These are phyloP conservation scores for Lepas anatifera DNA, from an alignment of 2,888 invertebrate genomes.

Conservation along the genomic window DNA sequence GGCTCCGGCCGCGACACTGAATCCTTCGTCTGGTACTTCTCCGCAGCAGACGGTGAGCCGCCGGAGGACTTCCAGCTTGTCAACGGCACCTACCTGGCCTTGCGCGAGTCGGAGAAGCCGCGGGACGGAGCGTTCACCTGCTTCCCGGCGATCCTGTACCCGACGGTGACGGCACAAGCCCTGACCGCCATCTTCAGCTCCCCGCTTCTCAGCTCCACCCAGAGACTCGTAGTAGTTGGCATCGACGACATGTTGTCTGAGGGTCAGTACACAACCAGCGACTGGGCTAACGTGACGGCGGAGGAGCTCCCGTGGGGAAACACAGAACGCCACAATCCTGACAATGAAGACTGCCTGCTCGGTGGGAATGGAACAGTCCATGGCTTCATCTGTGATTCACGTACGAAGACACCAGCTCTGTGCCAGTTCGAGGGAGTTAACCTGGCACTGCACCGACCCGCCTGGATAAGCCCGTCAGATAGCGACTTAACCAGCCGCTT, in stretches of 20 bases:
- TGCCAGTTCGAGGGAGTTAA: neutral
- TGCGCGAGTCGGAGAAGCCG: constrained; percentile 14
- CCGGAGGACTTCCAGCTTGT: neutral
- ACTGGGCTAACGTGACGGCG: neutral
- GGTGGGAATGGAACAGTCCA: neutral
- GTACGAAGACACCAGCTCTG: neutral
- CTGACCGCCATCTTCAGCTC: constrained; percentile 13
- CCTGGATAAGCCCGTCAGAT: neutral
- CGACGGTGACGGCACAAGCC: constrained; percentile 13
- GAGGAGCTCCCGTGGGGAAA: no score
- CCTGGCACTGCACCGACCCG: neutral
- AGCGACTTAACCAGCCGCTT: neutral
- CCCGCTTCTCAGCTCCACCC: neutral
- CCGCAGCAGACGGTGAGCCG: neutral
- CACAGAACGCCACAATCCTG: neutral
- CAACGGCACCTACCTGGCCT: constrained; percentile 16
- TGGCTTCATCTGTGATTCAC: neutral
- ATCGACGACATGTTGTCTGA: neutral
- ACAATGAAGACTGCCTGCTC: neutral
- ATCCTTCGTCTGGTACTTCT: neutral
- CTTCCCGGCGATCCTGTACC: constrained; percentile 14
- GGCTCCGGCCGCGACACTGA: no score
- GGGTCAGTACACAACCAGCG: neutral
- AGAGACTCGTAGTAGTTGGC: neutral
- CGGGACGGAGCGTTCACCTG: constrained; percentile 17